Evolutionary conservation across 2,113 vertebrate species (phyloP), one percentile per base, ranked within the genome.

Genomic region (Poeciliopsis turrubarensis): DNA sequence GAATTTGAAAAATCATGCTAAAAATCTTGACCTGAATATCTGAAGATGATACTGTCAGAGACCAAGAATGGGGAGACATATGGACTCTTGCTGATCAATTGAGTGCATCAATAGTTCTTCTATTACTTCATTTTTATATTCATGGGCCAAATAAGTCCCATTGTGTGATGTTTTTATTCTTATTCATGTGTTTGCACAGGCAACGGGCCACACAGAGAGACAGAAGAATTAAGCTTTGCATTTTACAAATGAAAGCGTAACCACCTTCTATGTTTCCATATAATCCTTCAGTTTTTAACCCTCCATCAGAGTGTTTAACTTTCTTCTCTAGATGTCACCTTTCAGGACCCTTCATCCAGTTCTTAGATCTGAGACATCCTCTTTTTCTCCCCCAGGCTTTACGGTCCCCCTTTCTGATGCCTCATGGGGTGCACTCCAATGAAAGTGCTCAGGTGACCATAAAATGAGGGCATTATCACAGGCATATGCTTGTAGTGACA

Each of bases 171-270:
- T 44, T 74, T 82, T 84, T 86, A 89, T 94, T 95, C 86, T 85
- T 85, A 95, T 95, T 94, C 93, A 94, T 94, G 92, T 94, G 93
- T 93, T 93, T 94, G 80, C 87, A 80, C 75, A 88, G 82, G 86
- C 87, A 86, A 88, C 72, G 68, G 94, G 92, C 94, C 94, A 95
- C 94, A 95, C 94, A 95, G 91, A 88, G 86, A 93, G 93, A 89
- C 72, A 79, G 83, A 81, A 87, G 80, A 65, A 76, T 79, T 26
- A n/a, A 78, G 77, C 88, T 91, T 85, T 84, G 81, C 39, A 74
- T 82, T 72, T 83, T 89, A 78, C 84, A 87, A 91, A 91, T 92
- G 90, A 94, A 95, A 94, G 91, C 83, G 80, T 92, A 87, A 88
- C 94, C 84, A 89, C 83, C 91, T 84, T 86, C 86, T 87, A 91